Evolutionary conservation across 2,888 invertebrate species (phyloP).

Genomic region (Ormyrus nitidulus): DNA sequence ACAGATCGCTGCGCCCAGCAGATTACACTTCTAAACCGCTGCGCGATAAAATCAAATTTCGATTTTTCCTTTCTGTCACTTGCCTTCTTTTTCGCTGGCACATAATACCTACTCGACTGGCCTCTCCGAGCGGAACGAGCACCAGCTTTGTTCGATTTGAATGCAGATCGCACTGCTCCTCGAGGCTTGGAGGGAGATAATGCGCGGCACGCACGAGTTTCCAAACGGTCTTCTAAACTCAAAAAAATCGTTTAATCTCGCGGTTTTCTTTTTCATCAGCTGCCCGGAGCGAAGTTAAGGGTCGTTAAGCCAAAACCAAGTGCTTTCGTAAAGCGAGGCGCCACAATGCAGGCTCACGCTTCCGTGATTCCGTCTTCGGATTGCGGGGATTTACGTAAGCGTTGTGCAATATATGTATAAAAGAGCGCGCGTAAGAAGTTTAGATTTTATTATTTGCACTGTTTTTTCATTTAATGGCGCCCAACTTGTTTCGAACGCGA

Average conservation of each 20-base stretch:
- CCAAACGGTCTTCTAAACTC: neutral
- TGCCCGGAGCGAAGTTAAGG: constrained; percentile 38
- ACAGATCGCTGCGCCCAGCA: too few species aligned
- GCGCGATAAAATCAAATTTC: constrained; percentile 38
- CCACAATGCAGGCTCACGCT: constrained; percentile 20
- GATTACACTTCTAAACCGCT: constrained; percentile 15
- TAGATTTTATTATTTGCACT: too few species aligned
- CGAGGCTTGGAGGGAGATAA: constrained; percentile 31
- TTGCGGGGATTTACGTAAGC: too few species aligned
- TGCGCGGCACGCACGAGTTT: constrained; percentile 4
- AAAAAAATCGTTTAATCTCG: constrained; percentile 41
- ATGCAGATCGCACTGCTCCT: constrained; percentile 13
- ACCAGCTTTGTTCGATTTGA: constrained; percentile 24
- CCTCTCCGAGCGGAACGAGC: neutral
- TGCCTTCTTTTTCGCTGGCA: constrained; percentile 1
- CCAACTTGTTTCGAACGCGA: too few species aligned
- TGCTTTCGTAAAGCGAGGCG: neutral
- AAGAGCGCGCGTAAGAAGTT: too few species aligned
- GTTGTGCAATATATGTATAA: too few species aligned
- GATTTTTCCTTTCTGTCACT: constrained; percentile 35
- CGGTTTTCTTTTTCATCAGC: neutral
- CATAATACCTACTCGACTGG: constrained; percentile 12
- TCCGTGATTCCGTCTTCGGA: neutral
- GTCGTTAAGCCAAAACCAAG: constrained; percentile 36
- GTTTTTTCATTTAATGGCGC: too few species aligned